These are phyloP conservation scores for Setophaga coronata DNA, from an alignment of 2,113 vertebrate genomes.

Conservation along the genomic window DNA sequence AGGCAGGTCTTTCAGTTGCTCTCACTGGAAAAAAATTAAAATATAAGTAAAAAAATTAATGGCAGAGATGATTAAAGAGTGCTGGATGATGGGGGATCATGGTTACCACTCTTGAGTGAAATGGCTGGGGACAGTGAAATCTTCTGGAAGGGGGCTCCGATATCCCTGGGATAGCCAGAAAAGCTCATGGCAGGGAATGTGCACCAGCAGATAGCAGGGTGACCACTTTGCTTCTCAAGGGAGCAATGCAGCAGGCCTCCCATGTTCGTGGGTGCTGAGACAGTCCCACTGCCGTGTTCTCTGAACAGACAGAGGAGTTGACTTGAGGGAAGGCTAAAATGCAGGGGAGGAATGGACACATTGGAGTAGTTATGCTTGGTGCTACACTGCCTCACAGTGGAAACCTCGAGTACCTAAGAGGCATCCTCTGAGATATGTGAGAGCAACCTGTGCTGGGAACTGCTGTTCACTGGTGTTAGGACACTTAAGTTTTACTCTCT, in stretches of 20 bases:
- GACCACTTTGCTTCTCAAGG: not conserved
- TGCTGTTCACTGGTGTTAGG: not conserved
- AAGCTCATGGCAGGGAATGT: not conserved
- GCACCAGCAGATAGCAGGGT: not conserved
- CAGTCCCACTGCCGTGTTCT: not conserved
- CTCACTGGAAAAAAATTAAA: not conserved
- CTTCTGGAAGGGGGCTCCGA: not conserved
- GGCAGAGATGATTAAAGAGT: not conserved
- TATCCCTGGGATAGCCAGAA: not conserved
- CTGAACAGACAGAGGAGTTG: not conserved
- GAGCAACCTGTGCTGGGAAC: not conserved
- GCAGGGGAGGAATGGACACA: accelerated
- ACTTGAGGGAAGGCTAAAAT: not conserved
- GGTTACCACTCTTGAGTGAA: not conserved
- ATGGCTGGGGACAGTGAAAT: not conserved
- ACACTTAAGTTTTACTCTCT: not conserved
- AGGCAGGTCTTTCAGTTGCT: not conserved
- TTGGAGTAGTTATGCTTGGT: not conserved
- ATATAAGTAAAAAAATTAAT: not conserved
- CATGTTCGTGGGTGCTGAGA: accelerated
- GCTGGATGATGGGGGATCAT: accelerated
- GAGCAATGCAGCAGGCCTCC: not conserved
- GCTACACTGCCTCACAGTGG: constrained; percentile 28
- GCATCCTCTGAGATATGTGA: accelerated
- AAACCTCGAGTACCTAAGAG: not conserved